A percentile compares a stretch with the other conserved stretches of the same genome.
These are phyloP conservation scores for Torymus auratus DNA, from an alignment of 2,888 invertebrate species.

Conservation along the genomic window DNA sequence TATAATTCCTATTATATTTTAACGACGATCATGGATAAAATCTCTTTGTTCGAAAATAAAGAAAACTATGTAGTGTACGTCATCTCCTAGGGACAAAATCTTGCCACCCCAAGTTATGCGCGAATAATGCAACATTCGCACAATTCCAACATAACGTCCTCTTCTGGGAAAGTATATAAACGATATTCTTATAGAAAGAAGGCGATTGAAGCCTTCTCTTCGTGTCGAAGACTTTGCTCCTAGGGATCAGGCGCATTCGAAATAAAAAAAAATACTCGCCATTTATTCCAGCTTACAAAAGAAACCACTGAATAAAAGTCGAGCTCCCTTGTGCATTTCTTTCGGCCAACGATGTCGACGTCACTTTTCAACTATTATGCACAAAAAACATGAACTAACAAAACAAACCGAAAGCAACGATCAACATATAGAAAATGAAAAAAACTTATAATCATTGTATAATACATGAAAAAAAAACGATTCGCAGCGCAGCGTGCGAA, in stretches of 20 bases:
- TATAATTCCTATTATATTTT: conserved; percentile 60
- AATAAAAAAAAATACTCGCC: conserved; percentile 2
- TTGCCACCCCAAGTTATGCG: conserved; percentile 8
- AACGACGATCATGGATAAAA: conserved; percentile 51
- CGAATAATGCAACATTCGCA: background rate
- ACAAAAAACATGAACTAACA: conserved; percentile 44
- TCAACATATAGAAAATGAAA: conserved; percentile 30
- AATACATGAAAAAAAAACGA: conserved; percentile 57
- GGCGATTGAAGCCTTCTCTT: background rate
- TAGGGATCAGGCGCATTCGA: conserved; percentile 23
- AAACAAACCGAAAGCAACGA: conserved; percentile 48
- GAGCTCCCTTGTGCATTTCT: conserved; percentile 49
- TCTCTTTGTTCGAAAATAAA: conserved; percentile 25
- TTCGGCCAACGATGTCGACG: conserved; percentile 34
- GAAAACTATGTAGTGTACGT: conserved; percentile 25
- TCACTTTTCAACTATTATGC: conserved; percentile 45
- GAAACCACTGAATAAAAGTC: background rate
- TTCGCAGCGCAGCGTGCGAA: conserved; percentile 4
- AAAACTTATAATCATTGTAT: conserved; percentile 54
- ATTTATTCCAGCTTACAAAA: conserved; percentile 30
- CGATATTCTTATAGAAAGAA: conserved; percentile 13
- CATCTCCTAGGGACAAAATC: conserved; percentile 41
- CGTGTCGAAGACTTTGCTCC: conserved; percentile 31
- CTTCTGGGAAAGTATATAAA: conserved; percentile 3
- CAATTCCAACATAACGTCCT: background rate